Percentiles rank a stretch among this genome's conserved stretches.
Evolutionary conservation across 2,888 invertebrate genomes (phyloP).

Genomic region (Tethea ocularis): DNA sequence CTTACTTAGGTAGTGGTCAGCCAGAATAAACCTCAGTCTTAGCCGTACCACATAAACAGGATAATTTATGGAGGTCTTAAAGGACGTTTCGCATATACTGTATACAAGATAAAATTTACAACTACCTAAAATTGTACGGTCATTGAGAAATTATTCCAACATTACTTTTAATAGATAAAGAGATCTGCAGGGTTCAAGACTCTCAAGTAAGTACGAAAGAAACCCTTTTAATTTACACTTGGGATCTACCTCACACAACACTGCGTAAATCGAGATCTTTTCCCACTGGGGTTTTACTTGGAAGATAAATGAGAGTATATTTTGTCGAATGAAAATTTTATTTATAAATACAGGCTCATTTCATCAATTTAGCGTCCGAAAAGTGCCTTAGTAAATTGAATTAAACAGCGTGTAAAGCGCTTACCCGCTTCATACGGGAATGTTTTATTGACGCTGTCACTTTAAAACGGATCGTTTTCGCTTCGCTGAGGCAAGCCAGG

Average conservation of each 20-base stretch:
- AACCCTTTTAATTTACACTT: constrained; percentile 10
- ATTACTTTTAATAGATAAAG: constrained; percentile 17
- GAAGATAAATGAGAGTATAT: constrained; percentile 10
- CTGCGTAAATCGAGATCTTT: constrained; percentile 11
- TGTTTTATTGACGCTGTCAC: constrained; percentile 21
- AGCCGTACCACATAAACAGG: not conserved
- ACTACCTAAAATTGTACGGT: constrained; percentile 16
- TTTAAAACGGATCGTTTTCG: constrained; percentile 21
- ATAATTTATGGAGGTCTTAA: constrained; percentile 54
- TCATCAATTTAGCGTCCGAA: constrained; percentile 10
- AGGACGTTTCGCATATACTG: constrained; percentile 26
- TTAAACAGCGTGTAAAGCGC: constrained; percentile 16
- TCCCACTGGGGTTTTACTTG: constrained; percentile 4
- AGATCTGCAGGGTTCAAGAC: not conserved
- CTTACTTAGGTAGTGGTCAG: constrained; percentile 17
- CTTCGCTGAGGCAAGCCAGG: constrained; percentile 10
- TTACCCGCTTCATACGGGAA: constrained; percentile 10
- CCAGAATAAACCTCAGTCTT: constrained; percentile 25
- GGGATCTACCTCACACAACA: constrained; percentile 2
- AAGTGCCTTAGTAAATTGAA: constrained; percentile 14
- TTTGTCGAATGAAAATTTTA: constrained; percentile 14
- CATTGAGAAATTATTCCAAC: constrained; percentile 26
- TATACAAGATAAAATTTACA: constrained; percentile 13
- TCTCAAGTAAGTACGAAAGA: not conserved
- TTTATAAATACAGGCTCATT: constrained; percentile 5